Base-by-base conservation (phyloP, 1,140 invertebrate genomes). In the Drosophila baimaii region DNA sequence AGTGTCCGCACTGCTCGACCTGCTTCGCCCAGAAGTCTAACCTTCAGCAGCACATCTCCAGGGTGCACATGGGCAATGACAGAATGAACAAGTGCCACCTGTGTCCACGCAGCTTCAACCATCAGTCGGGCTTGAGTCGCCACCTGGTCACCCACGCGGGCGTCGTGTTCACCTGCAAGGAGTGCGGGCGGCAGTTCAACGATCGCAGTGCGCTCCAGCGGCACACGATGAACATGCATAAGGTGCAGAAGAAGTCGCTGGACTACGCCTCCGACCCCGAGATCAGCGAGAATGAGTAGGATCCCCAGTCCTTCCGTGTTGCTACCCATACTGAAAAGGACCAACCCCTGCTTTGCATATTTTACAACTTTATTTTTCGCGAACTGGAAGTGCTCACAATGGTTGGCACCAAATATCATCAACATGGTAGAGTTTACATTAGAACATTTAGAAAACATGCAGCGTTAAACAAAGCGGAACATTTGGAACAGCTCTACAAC, bases 1-100 rank as follows among this genome's bases (percentile, higher is more conserved):
- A 95, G 80, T 97, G 97, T 90, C 93, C 94, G 39, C 94, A 94
- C 69, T 98, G 97, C 86, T 92, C 93, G 1, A 95, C 96, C 78
- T 95, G 95, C 51, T 96, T 96, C 88, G 95, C 95, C 2, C 95
- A 96, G 86, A 94, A 95, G 44, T 94, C 94, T 76, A 94, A 95
- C 13, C 91, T 96, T 2, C 92, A 93, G 47, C 93, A 94, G 10
- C 95, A 96, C 80, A 93, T 94, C 81, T 92, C 94, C 9, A 92
- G 93, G 15, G 95, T 95, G 91, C 92, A 94, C 65, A 92, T 93
- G 79, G 91, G 94, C 8, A 92, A 93, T 51, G 94, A 94, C 1
- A 92, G 94, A 35, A 82, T 95, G 44, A 95, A 96, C 86, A 93
- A 94, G 76, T 96, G 95, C 83, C 93, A 94, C 19, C 78, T 94